These are phyloP conservation scores for Polietes domitor DNA, from an alignment of 2,888 invertebrate genomes.

Conservation along the genomic window DNA sequence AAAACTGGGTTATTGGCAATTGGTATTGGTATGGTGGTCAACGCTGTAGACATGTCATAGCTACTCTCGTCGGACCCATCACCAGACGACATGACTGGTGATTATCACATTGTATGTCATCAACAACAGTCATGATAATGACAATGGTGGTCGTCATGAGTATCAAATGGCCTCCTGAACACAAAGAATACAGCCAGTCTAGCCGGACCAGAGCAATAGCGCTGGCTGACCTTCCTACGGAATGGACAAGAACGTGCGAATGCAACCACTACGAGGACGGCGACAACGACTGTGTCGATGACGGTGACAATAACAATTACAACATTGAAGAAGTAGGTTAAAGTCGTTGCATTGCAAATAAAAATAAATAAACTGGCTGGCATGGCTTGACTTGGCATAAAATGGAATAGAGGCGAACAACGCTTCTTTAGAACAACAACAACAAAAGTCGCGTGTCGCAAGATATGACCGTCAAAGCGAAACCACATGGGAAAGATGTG, in stretches of 20 bases:
- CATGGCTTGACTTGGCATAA: too few relatives aligned
- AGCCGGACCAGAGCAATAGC: conserved; percentile 41
- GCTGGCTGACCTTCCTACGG: conserved; percentile 13
- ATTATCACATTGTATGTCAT: conserved; percentile 51
- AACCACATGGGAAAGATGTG: background rate
- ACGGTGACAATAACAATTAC: conserved; percentile 25
- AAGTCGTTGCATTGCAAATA: conserved; percentile 51
- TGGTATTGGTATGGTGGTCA: conserved; percentile 46
- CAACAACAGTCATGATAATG: conserved; percentile 67
- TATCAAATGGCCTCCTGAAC: conserved; percentile 53
- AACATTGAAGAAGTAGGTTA: conserved; percentile 51
- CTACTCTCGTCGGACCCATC: background rate
- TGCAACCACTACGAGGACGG: background rate
- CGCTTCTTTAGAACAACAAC: too few relatives aligned
- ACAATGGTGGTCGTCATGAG: conserved; percentile 69
- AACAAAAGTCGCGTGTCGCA: background rate
- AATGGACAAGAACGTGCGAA: conserved; percentile 15
- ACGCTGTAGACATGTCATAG: background rate
- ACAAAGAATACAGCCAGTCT: background rate
- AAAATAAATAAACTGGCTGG: conserved; percentile 19
- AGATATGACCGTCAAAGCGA: conserved; percentile 28
- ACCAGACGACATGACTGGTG: background rate
- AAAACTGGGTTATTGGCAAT: conserved; percentile 63
- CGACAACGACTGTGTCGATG: background rate
- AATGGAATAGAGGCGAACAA: conserved; percentile 13